Conservation (phyloP, 2,888 invertebrate species). For the Drosophila trichaetosa region DNA sequence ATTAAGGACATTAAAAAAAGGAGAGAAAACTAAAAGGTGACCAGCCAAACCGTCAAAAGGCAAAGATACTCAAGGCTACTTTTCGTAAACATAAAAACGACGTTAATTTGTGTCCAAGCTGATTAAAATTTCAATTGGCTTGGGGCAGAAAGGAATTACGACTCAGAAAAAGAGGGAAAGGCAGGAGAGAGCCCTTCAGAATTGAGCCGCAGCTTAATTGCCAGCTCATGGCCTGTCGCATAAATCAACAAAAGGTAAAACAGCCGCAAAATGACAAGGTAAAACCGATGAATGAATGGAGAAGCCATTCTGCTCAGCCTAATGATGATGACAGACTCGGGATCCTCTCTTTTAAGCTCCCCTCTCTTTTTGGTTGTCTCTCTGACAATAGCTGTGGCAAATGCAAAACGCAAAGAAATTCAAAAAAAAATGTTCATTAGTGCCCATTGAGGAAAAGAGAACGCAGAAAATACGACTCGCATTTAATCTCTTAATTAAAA, state of each 20-base stretch:
- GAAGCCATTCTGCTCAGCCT: conserved; percentile 60
- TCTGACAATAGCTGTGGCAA: conserved; percentile 61
- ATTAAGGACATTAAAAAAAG: conserved; percentile 43
- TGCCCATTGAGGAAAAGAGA: conserved; percentile 28
- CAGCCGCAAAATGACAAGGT: conserved; percentile 62
- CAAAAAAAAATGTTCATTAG: conserved; percentile 61
- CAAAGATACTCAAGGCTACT: conserved; percentile 41
- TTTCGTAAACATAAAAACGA: conserved; percentile 55
- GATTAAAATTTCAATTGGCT: conserved; percentile 77
- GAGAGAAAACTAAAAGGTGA: conserved; percentile 4
- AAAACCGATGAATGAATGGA: conserved; percentile 31
- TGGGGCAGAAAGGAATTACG: conserved; percentile 12
- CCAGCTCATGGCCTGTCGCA: conserved; percentile 59
- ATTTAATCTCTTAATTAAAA: conserved; percentile 81
- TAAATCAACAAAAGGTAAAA: conserved; percentile 71
- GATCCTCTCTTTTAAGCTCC: conserved; percentile 3
- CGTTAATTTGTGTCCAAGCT: conserved; percentile 76
- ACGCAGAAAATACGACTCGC: conserved; percentile 29
- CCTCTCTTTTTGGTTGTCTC: neutral
- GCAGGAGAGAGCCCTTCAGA: conserved; percentile 38
- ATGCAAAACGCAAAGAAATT: conserved; percentile 28
- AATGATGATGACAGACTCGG: conserved; percentile 64
- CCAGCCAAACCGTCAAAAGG: conserved; percentile 22
- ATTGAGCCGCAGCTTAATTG: conserved; percentile 66
- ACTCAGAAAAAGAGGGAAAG: neutral